Conservation (phyloP, 2,888 invertebrate species). For the Drosophila birchii region DNA sequence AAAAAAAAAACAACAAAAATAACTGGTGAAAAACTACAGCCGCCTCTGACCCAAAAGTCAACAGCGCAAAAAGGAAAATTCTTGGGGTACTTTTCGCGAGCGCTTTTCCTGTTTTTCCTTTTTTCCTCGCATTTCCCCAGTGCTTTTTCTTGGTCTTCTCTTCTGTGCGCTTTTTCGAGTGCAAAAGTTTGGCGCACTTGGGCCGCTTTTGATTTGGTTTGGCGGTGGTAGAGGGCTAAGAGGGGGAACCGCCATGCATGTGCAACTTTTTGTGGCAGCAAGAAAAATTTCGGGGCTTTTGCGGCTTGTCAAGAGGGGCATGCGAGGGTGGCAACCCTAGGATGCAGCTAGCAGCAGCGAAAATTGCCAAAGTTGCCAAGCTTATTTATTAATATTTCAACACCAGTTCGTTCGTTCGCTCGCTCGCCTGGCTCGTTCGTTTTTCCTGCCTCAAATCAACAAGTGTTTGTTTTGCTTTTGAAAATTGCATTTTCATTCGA, state of each 20-base stretch:
- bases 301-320: conserved; percentile 33
- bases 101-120: conserved; percentile 6
- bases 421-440: neutral
- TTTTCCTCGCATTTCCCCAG: conserved; percentile 17
- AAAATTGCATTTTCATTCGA: conserved; percentile 61
- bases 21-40: conserved; percentile 9
- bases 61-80: conserved; percentile 58
- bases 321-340: conserved; percentile 8
- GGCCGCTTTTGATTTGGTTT: conserved; percentile 49
- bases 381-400: conserved; percentile 61
- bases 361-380: conserved; percentile 51
- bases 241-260: conserved; percentile 27
- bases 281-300: conserved; percentile 39
- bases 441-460: conserved; percentile 54
- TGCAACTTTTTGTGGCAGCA: conserved; percentile 46
- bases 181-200: conserved; percentile 63
- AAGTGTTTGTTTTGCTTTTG: conserved; percentile 55
- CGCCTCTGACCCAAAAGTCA: conserved; percentile 52
- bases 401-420: conserved; percentile 41
- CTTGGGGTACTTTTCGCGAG: conserved; percentile 38
- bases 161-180: conserved; percentile 53
- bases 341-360: conserved; percentile 27
- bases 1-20: too few species aligned
- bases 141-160: conserved; percentile 24
- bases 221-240: conserved; percentile 15